Evolutionary conservation across 2,797 vertebrate species (phyloP), one percentile per base, ranked within the genome.

Genomic region (Borostomias antarcticus): DNA sequence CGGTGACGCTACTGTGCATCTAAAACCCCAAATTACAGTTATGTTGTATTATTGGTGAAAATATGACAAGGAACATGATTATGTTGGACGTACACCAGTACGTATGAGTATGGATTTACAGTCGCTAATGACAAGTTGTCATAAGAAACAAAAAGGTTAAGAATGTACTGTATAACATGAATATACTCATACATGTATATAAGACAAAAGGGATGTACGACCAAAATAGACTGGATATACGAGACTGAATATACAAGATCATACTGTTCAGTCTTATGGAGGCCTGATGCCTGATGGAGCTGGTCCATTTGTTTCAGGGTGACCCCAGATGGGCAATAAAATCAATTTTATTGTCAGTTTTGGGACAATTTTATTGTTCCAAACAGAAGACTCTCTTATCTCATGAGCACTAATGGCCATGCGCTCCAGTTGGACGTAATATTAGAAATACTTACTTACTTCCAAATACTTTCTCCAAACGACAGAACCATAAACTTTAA

Each of bases 251-350:
- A 56, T 8, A 32, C 1, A 29, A 8, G 28, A n/a, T 29, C 2
- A 17, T 17, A 56, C n/a, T 30, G 28, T 5, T 8, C n/a, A 15
- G 5, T 15, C n/a, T 45, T 45, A 17, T n/a, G n/a, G n/a, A n/a
- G n/a, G n/a, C n/a, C n/a, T n/a, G n/a, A n/a, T 45, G 40, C 40
- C 7, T n/a, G 4, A 45, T 45, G 4, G n/a, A 13, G 17, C 40
- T 10, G 0, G 13, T 48, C 10, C 3, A n/a, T 56, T 23, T 37
- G 29, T 59, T 33, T 35, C 11, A 11, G 26, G 6, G 43, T 59
- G 53, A 0, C 32, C 32, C 43, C 30, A 62, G 47, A 52, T 40
- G 13, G 47, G 37, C 8, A 65, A 13, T 72, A 68, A 81, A 78
- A 17, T 21, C 9, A 1, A 25, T 68, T 70, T 45, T n/a, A n/a